Conservation (phyloP, 53 echinoderm and acorn worm species). For the Holothuria scabra region DNA sequence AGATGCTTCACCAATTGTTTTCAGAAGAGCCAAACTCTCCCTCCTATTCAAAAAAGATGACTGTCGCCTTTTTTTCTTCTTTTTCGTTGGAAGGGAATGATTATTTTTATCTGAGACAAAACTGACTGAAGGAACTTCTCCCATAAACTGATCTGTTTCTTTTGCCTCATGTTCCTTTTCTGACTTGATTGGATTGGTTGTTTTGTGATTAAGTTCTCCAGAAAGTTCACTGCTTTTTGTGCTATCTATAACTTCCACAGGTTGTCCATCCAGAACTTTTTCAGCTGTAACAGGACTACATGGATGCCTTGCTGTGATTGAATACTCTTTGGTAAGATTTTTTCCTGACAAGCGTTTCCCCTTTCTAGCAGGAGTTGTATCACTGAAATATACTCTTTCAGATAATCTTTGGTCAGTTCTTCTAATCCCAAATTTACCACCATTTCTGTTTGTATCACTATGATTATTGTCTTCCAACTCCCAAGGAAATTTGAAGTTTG, state of each 20-base stretch:
- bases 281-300: too few relatives aligned
- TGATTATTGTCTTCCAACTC: not conserved
- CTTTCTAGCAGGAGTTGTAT: constrained; percentile 26
- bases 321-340: not conserved
- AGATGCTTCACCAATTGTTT: constrained; percentile 24
- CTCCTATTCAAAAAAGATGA: constrained; percentile 4
- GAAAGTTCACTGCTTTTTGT: too few relatives aligned
- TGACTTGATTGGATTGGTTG: too few relatives aligned
- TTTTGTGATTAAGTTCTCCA: too few relatives aligned
- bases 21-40: constrained; percentile 27
- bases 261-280: too few relatives aligned
- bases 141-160: too few relatives aligned
- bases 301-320: too few relatives aligned
- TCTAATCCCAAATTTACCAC: not conserved
- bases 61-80: constrained; percentile 11
- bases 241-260: too few relatives aligned
- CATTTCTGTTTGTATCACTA: not conserved
- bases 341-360: constrained; percentile 18
- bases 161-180: too few relatives aligned
- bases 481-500: constrained; percentile 44
- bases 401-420: not conserved
- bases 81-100: not conserved
- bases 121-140: too few relatives aligned
- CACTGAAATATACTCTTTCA: not conserved
- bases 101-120: too few relatives aligned